Evolutionary conservation across 2,113 vertebrate species (phyloP).

Genomic region (Ovis aries): ARS-UI_Ramb_v3.0 NC_056071.1:32762001-32762500

Average conservation of each 20-base stretch:
- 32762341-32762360: not conserved
- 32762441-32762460: not conserved
- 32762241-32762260: too few relatives aligned
- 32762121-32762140: not conserved
- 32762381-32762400: not conserved
- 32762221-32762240: not conserved
- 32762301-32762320: not conserved
- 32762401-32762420: not conserved
- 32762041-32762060: not conserved
- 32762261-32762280: not conserved
- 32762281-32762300: not conserved
- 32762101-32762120: not conserved
- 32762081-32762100: not conserved
- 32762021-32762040: not conserved
- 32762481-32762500: not conserved
- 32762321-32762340: not conserved
- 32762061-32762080: not conserved
- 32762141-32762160: not conserved
- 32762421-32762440: not conserved
- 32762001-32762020: not conserved
- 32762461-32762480: not conserved
- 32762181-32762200: not conserved
- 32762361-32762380: not conserved
- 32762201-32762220: not conserved
- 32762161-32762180: not conserved